Conservation (phyloP, 1,140 invertebrate species). For the Leptinotarsa lineolata region DNA sequence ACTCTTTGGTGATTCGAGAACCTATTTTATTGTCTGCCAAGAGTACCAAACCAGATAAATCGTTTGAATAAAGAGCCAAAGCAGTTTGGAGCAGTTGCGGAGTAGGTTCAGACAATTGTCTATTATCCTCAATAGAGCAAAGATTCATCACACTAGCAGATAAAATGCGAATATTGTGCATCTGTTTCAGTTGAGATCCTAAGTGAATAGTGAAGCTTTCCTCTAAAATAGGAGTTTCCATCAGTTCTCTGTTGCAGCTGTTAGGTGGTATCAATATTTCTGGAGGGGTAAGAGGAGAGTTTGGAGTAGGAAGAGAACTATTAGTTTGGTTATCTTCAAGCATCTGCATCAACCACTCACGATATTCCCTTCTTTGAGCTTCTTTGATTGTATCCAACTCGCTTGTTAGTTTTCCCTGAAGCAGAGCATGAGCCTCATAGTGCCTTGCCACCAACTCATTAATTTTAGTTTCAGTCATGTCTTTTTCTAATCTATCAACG, state of each 20-base stretch:
- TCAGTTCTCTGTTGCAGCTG: constrained; percentile 35
- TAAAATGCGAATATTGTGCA: constrained; percentile 94
- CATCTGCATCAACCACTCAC: constrained; percentile 79
- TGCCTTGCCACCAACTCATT: constrained; percentile 76
- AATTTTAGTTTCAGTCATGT: constrained; percentile 75
- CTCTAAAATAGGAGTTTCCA: constrained; percentile 65
- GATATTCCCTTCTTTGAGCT: constrained; percentile 78
- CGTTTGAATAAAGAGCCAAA: constrained; percentile 89
- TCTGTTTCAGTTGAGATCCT: constrained; percentile 97
- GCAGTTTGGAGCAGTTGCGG: constrained; percentile 89
- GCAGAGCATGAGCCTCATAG: constrained; percentile 75
- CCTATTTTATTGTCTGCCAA: constrained; percentile 79
- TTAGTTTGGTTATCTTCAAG: constrained; percentile 69
- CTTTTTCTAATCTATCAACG: constrained; percentile 67
- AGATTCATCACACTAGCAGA: constrained; percentile 86
- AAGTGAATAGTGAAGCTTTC: constrained; percentile 98
- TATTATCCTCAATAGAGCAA: constrained; percentile 68
- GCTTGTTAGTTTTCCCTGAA: constrained; percentile 73
- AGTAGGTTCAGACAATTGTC: constrained; percentile 64
- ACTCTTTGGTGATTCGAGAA: constrained; percentile 72
- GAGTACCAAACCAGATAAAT: constrained; percentile 85
- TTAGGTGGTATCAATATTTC: constrained; percentile 15
- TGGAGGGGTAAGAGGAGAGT: constrained; percentile 50
- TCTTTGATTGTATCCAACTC: constrained; percentile 75
- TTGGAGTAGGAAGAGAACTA: constrained; percentile 60